Evolutionary conservation across 2,888 invertebrate species (phyloP), one percentile per base, ranked within the genome.

Genomic region (Steinernema hermaphroditum): DNA sequence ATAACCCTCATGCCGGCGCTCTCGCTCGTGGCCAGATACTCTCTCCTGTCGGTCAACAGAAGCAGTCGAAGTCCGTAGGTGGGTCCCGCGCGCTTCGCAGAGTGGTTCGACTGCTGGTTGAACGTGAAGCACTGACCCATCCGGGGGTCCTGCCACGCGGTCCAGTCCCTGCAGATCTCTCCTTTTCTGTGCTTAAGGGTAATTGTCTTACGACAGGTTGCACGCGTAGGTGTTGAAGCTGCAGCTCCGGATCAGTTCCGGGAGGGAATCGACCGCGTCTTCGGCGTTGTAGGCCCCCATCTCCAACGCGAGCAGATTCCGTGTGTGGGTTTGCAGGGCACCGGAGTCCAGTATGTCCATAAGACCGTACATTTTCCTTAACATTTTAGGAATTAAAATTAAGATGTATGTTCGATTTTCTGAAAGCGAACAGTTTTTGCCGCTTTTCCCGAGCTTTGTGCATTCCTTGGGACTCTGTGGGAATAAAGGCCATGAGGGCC

Each of bases 1-100:
- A 84, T 72, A 1, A 87, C 81, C 4, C 85, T 78, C 0, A 85
- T 77, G 6, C 87, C 87, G 1, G 87, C 86, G 34, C 85, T 82
- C 6, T 82, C 78, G 9, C 84, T 76, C 14, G 85, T 78, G 0
- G 84, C 77, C 0, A 84, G 73, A 72, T 87, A 87, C 74, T 87
- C 83, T 6, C 74, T 44, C 72, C 86, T 85, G 70, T 87, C 83
- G 14, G 87, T 79, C 73, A 83, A 85, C 46, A 87, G 71, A 43
- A 85, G 83, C 62, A 87, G 57, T 0, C 77, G 76, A 32, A 87
- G 76, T 8, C 78, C 78, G 70, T 78, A 78, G 16, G 73, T 46
- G 2, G 78, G 79, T 8, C 78, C 78, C 12, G 78, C 76, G 0
- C 78, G 70, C 14, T 68, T 50, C 34, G 73, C 44, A 14, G 50